phyloP scores from a whole-genome alignment of 1,140 invertebrate species.

The Capitella teleta region DNA sequence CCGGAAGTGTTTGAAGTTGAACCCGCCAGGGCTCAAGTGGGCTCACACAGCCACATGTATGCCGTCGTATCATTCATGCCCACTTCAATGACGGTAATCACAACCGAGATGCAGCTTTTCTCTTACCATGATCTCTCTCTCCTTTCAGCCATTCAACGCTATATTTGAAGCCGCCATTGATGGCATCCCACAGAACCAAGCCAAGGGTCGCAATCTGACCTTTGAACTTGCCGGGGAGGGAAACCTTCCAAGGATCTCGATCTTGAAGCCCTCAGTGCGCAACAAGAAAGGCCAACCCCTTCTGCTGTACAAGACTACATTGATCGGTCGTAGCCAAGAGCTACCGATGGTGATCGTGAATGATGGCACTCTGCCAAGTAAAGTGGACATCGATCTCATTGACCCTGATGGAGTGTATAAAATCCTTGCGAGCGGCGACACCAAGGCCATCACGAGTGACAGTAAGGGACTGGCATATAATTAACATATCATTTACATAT shows the following conservation, averaged over 20 bases:
- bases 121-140: too few relatives aligned
- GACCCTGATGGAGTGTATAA: constrained; percentile 32
- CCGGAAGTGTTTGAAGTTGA: constrained; percentile 41
- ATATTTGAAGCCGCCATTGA: constrained; percentile 40
- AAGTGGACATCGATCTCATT: constrained; percentile 35
- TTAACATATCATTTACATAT: background rate
- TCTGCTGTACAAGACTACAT: constrained; percentile 33
- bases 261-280: constrained; percentile 32
- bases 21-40: constrained; percentile 30
- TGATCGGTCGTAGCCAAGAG: constrained; percentile 26
- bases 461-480: constrained; percentile 1
- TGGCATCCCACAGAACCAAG: constrained; percentile 24
- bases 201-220: constrained; percentile 26
- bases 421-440: constrained; percentile 21
- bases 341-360: constrained; percentile 35
- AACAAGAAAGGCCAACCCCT: constrained; percentile 40
- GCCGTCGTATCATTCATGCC: constrained; percentile 39
- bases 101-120: too few relatives aligned
- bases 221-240: constrained; percentile 42
- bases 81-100: constrained; percentile 16
- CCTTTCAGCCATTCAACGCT: constrained; percentile 32
- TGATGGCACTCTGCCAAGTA: constrained; percentile 39
- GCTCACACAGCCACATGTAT: constrained; percentile 37
- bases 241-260: constrained; percentile 35
- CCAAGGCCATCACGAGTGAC: constrained; percentile 21